Evolutionary conservation across 1,140 invertebrate species (phyloP), one percentile per base, ranked within the genome.

Genomic region (Chrysopa pallens): DNA sequence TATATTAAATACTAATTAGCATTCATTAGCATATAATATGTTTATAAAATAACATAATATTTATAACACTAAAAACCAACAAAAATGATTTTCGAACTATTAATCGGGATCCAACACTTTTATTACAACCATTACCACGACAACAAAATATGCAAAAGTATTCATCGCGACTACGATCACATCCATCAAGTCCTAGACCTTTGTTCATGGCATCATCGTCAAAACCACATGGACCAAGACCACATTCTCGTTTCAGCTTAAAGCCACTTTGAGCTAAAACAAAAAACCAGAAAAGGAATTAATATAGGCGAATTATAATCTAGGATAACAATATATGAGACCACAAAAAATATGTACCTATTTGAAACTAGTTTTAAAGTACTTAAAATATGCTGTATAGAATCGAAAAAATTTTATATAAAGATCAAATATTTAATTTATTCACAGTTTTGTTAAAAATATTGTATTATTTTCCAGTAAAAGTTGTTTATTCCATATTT

Each of bases 141-240:
- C 62, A 64, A 46, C 62, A 64, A 43, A 53, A 58, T 2, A 62
- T 47, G 41, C 62, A 64, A 42, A 56, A 62, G 48, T 51, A 61
- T 36, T 61, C 56, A 33, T 62, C 52, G 39, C 56, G 61, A 27
- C 50, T 58, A 17, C 55, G 52, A 48, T 70, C 67, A 40, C 69
- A 71, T 14, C 55, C 50, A 43, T 61, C 57, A 29, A 60, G 49
- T 5, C 62, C 63, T 4, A 69, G 53, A 7, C 64, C 64, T 40
- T 52, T 57, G 15, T 55, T 58, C 15, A 62, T 53, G 39, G 56
- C 57, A 4, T 45, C 48, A 36, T 67, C 66, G 40, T 64, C 57
- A 42, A 72, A 62, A 39, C 52, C 50, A 50, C 69, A 72, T 0
- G 69, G 69, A 6, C 58, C 67, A 17, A 72, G 48, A 9, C 66